A percentile compares a stretch with the other conserved stretches of the same genome.
These are phyloP conservation scores for Herpetotheres cachinnans DNA, from an alignment of 2,113 vertebrate genomes.

Conservation along the genomic window DNA sequence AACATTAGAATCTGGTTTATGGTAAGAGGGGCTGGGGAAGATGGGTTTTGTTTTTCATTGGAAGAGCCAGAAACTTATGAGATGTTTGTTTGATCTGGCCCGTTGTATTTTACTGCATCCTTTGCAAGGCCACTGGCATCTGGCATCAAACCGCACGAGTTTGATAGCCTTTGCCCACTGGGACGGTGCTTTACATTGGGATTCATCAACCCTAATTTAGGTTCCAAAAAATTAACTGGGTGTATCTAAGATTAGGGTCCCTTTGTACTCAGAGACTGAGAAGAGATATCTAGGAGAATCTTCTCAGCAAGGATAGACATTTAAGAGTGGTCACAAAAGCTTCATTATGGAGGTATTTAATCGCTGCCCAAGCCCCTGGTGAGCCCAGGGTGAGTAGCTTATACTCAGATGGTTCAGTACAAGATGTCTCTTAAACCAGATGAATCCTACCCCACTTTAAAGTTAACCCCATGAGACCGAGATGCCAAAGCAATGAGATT, in stretches of 20 bases:
- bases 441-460: not conserved
- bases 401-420: not conserved
- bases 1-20: not conserved
- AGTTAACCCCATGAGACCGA: not conserved
- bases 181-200: not conserved
- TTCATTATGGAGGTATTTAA: not conserved
- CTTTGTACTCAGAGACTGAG: not conserved
- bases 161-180: not conserved
- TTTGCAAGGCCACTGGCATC: not conserved
- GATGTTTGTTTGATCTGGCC: not conserved
- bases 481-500: not conserved
- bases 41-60: not conserved
- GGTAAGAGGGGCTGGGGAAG: not conserved
- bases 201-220: not conserved
- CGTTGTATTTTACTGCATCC: not conserved
- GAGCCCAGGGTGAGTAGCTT: not conserved
- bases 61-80: not conserved
- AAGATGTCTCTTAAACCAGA: not conserved
- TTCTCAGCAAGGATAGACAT: not conserved
- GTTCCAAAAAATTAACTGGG: not conserved
- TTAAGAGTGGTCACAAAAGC: not conserved
- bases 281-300: not conserved
- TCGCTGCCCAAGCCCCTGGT: not conserved
- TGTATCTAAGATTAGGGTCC: not conserved
- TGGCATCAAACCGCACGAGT: not conserved